Conservation (phyloP, 2,113 vertebrate species). For the Alectura lathami region DNA sequence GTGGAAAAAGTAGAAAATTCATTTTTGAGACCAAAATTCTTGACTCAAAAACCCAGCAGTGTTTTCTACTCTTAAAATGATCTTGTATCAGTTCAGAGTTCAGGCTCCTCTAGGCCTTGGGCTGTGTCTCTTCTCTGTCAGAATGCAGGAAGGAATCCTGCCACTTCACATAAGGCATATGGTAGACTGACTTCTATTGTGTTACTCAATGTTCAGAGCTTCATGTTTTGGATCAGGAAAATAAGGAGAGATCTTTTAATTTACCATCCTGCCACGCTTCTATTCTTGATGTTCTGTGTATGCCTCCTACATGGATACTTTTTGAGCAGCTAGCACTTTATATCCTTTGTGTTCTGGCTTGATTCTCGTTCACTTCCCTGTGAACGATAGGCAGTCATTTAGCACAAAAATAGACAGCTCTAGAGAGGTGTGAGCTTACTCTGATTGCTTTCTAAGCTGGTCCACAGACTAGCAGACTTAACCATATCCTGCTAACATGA, state of each 20-base stretch:
- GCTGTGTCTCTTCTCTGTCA: neutral
- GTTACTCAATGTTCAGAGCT: neutral
- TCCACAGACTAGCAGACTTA: neutral
- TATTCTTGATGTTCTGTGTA: neutral
- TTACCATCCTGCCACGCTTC: neutral
- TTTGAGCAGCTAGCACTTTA: neutral
- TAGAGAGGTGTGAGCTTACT: neutral
- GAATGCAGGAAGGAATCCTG: neutral
- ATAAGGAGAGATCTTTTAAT: neutral
- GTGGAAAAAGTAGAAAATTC: neutral
- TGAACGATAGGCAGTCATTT: neutral
- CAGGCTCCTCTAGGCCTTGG: neutral
- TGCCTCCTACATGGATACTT: neutral
- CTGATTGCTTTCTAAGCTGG: neutral
- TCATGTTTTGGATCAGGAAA: neutral
- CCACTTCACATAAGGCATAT: neutral
- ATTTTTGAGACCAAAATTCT: neutral
- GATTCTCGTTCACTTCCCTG: neutral
- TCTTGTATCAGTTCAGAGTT: neutral
- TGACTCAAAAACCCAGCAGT: neutral
- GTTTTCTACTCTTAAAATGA: neutral
- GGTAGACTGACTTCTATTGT: neutral
- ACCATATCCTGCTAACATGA: rapidly evolving
- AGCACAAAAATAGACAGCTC: neutral
- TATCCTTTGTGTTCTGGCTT: neutral